These are phyloP conservation scores for Notolabrus celidotus DNA, from an alignment of 2,797 vertebrate genomes.

Conservation along the genomic window DNA sequence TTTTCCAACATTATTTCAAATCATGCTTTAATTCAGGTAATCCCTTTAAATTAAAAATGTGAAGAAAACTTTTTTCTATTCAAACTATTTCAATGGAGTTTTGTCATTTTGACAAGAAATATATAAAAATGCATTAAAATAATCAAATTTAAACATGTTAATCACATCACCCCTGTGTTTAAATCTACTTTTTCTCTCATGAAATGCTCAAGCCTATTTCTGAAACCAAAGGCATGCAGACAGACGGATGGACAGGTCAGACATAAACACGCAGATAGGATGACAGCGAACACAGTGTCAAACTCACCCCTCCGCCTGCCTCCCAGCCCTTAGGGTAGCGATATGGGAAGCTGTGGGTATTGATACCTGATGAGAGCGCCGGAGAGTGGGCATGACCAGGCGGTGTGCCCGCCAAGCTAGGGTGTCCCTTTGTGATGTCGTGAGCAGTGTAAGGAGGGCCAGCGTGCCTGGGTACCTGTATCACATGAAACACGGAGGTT, in stretches of 20 bases:
- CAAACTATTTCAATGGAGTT: too few relatives aligned
- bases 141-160: too few relatives aligned
- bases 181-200: too few relatives aligned
- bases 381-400: constrained; percentile 95
- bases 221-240: constrained; percentile 23
- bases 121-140: too few relatives aligned
- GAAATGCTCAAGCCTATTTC: too few relatives aligned
- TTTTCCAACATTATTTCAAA: too few relatives aligned
- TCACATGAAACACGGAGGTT: constrained; percentile 73
- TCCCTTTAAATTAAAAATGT: too few relatives aligned
- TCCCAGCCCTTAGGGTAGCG: constrained; percentile 87
- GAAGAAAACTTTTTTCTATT: too few relatives aligned
- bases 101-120: too few relatives aligned
- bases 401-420: constrained; percentile 93
- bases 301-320: constrained; percentile 84
- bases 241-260: constrained; percentile 38
- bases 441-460: constrained; percentile 92
- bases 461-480: constrained; percentile 93
- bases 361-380: constrained; percentile 96
- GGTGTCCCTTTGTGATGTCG: constrained; percentile 97
- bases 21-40: too few relatives aligned
- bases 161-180: too few relatives aligned
- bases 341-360: constrained; percentile 82
- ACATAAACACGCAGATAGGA: constrained; percentile 51
- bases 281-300: constrained; percentile 51